Evolutionary conservation across 2,888 invertebrate species (phyloP), one percentile per base, ranked within the genome.

Genomic region (Tipula unca): DNA sequence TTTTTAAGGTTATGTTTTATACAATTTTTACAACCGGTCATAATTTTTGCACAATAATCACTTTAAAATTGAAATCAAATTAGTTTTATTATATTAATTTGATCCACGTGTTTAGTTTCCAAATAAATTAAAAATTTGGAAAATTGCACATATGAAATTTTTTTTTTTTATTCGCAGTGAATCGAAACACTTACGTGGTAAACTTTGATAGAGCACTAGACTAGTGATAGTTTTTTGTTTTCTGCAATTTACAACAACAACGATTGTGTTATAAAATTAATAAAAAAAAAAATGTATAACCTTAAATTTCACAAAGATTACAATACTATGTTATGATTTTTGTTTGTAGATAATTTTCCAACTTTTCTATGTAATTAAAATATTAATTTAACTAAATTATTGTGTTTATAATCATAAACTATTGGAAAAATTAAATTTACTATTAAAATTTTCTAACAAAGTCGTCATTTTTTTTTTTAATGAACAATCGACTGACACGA

Each of bases 121-220:
- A 69, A 69, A 69, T 48, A 48, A 17, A 17, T 32, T 32, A 69
- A 69, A 8, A 48, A 69, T 25, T 69, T 69, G 25, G n/a, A 69
- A 69, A 69, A 69, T 69, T 6, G 69, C 69, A 25, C 25, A 25
- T 17, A 69, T 25, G 69, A 69, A 25, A 25, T 25, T 3, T 48
- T 48, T 48, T 48, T 6, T 39, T 39, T 13, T 14, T 3, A 69
- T 69, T 69, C 69, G 25, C 20, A 69, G 25, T 8, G 10, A 25
- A 69, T 20, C 17, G 84, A 25, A 84, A 84, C 84, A 84, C 84
- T 84, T 84, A 84, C 84, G 84, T 84, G 84, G 84, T 84, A 84
- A 84, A 84, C 35, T 84, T 84, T 84, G 84, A 84, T 84, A 36
- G 83, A 32, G 84, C 36, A 84, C 84, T 36, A 83, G 83, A 83